Evolutionary conservation across 2,797 vertebrate species (phyloP).

Genomic region (Coendou prehensilis): DNA sequence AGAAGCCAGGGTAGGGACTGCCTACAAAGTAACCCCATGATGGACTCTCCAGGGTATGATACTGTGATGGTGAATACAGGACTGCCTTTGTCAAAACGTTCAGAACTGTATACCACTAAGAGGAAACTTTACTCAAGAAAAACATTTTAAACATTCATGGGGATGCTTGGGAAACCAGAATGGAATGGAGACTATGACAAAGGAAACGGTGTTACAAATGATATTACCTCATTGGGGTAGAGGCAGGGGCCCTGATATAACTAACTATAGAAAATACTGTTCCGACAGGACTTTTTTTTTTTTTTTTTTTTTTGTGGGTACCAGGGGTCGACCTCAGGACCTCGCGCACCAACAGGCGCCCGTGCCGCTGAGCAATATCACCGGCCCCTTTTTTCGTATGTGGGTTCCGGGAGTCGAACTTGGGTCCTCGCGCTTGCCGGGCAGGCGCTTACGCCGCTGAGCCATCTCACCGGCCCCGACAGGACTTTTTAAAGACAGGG

Average conservation of each 20-base stretch:
- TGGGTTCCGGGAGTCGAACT: too few species aligned
- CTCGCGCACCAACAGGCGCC: too few species aligned
- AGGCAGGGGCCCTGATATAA: not conserved
- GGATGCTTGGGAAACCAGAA: not conserved
- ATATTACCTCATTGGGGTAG: not conserved
- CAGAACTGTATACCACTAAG: not conserved
- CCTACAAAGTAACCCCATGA: not conserved
- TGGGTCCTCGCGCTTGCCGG: too few species aligned
- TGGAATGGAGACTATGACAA: not conserved
- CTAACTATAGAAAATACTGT: not conserved
- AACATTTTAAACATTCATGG: not conserved
- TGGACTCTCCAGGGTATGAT: not conserved
- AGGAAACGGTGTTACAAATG: conserved; percentile 24
- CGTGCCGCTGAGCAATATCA: too few species aligned
- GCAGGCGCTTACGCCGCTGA: too few species aligned
- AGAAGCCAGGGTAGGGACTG: not conserved
- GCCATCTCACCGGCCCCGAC: not conserved
- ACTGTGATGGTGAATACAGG: not conserved
- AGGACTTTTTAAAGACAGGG: not conserved
- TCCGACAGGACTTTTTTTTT: not conserved
- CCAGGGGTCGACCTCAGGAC: too few species aligned
- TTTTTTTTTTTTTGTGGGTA: too few species aligned
- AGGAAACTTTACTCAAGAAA: not conserved
- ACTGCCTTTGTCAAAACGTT: not conserved
- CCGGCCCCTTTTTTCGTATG: too few species aligned